Percentiles rank a stretch among this genome's conserved stretches.
phyloP scores from a whole-genome alignment of 2,888 invertebrate species.

The Nezara viridula region DNA sequence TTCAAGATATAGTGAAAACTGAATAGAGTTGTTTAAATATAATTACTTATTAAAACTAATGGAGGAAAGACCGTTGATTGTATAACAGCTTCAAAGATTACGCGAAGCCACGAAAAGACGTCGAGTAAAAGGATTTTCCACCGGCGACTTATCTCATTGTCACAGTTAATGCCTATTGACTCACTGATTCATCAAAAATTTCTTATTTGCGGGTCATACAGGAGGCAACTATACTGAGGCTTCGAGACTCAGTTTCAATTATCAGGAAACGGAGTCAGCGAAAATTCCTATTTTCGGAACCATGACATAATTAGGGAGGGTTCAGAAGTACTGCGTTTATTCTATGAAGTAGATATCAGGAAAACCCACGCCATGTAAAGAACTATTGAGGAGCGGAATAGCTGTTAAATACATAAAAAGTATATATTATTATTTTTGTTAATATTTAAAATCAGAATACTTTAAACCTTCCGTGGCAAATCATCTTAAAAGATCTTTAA shows the following conservation, averaged over 20 bases:
- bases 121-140: background rate
- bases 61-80: no score
- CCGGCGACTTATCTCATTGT: background rate
- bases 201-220: background rate
- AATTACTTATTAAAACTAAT: no score
- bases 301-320: background rate
- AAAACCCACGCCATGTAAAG: background rate
- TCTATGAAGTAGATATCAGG: background rate
- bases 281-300: background rate
- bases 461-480: no score
- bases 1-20: no score
- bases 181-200: slow-evolving; percentile 22
- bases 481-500: no score
- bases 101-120: background rate
- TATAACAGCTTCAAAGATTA: no score
- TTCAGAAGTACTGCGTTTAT: background rate
- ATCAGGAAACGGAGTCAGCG: background rate
- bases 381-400: background rate
- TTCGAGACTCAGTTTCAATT: background rate
- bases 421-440: background rate
- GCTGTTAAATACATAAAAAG: background rate
- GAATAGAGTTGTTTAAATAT: no score
- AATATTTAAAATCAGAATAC: no score
- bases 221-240: background rate
- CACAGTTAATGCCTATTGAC: background rate